Base-by-base conservation (phyloP, 1,140 invertebrate species). In the Drosophila varians region DNA sequence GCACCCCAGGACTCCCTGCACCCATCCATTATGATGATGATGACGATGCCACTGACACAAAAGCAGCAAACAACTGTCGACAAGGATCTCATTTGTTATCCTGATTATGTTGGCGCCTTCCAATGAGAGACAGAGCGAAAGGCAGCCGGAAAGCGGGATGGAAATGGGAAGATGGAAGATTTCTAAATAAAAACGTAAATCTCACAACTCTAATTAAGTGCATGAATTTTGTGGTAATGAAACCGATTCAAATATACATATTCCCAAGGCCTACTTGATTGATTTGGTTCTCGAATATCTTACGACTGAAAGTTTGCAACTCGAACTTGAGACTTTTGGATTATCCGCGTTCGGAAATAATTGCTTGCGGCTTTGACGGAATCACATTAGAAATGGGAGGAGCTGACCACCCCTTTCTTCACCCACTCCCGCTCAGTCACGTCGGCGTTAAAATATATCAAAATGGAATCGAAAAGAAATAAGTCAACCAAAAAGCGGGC, bases 1-100 rank as follows among this genome's bases (percentile, higher is more conserved):
- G n/a, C n/a, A 36, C 36, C 12, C 36, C 36, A 12, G 11, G 28
- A 42, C 43, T 7, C 21, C 26, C 12, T 19, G 19, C 34, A 5
- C 4, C 49, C 36, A 2, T 14, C 12, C 14, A 43, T 42, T 48
- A 21, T 21, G 45, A 68, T 70, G 80, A 78, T 72, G 75, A 84
- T 79, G 79, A 86, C 75, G 82, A 86, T 86, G 80, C 82, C 80
- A 86, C 80, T 86, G 80, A 84, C 79, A 86, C 80, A 86, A 86
- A 86, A 86, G 80, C 82, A 82, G 74, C 73, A 86, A 86, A 86
- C 82, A 86, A 86, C 82, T 86, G 82, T 88, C 82, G 82, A 86
- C 82, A 86, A 86, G 82, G 82, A 86, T 86, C 83, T 86, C 82
- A 86, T 86, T 86, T 86, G 82, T 86, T 86, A 86, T 86, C 69